These are phyloP conservation scores for Aselliscus stoliczkanus DNA, from an alignment of 2,797 vertebrate genomes.

Conservation along the genomic window DNA sequence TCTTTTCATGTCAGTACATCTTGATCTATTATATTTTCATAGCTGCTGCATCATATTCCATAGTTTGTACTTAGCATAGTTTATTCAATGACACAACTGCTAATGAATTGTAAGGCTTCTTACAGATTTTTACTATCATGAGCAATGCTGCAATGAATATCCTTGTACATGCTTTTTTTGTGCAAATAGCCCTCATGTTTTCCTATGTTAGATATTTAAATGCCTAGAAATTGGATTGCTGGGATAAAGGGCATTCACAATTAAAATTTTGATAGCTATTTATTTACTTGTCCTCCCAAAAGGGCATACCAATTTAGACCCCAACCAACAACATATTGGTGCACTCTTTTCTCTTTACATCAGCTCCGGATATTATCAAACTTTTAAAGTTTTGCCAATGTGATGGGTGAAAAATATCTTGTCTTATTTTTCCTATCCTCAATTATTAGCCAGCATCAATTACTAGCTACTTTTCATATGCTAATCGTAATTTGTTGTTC, in stretches of 20 bases:
- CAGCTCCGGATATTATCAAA: background rate
- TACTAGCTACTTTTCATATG: slow-evolving; percentile 34
- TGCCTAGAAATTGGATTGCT: background rate
- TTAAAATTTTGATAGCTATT: background rate
- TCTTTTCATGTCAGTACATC: background rate
- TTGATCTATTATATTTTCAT: background rate
- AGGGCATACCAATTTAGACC: background rate
- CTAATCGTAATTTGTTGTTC: background rate
- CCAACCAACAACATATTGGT: background rate
- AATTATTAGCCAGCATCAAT: background rate
- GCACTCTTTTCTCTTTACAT: background rate
- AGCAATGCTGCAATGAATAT: background rate
- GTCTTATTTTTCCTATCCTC: slow-evolving; percentile 15
- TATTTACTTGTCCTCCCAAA: background rate
- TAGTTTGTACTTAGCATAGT: background rate
- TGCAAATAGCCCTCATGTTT: background rate
- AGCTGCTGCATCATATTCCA: background rate
- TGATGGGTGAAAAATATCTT: slow-evolving; percentile 13
- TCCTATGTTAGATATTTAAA: background rate
- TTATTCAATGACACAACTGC: background rate
- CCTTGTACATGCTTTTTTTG: background rate
- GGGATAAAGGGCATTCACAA: background rate
- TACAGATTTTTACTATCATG: background rate
- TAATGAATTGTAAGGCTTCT: background rate
- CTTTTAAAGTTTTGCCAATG: slow-evolving; percentile 48